A percentile compares a stretch with the other conserved stretches of the same genome.
phyloP scores from a whole-genome alignment of 2,888 invertebrate genomes.

The Bibio marci region DNA sequence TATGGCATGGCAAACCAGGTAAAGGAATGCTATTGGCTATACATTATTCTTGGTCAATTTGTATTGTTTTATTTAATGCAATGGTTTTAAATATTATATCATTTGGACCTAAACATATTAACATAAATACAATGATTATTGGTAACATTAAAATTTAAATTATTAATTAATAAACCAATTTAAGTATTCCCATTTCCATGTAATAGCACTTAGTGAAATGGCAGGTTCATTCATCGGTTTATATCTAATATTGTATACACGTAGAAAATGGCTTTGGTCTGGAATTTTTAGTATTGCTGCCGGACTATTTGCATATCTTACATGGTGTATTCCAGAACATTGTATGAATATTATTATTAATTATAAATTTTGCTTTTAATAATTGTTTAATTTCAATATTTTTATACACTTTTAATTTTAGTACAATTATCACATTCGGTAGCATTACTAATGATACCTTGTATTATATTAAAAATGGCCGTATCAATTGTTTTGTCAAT shows the following conservation, averaged over 20 bases:
- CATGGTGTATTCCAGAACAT: conserved; percentile 22
- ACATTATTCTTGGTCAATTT: conserved; percentile 24
- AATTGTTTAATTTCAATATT: background rate
- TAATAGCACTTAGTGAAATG: conserved; percentile 26
- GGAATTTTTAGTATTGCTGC: conserved; percentile 21
- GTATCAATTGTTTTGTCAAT: conserved; percentile 25
- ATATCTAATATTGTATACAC: conserved; percentile 22
- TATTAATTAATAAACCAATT: background rate
- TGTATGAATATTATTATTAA: conserved; percentile 13
- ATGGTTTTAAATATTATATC: conserved; percentile 27
- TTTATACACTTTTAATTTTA: conserved; percentile 5
- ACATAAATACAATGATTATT: conserved; percentile 25
- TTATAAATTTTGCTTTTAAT: background rate
- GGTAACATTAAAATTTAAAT: conserved; percentile 14
- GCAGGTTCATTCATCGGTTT: conserved; percentile 24
- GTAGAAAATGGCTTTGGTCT: conserved; percentile 24
- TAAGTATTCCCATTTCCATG: conserved; percentile 3
- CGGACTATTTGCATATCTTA: conserved; percentile 19
- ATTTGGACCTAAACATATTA: conserved; percentile 25
- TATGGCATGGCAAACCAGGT: conserved; percentile 24
- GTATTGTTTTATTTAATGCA: conserved; percentile 24
- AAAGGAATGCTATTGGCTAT: conserved; percentile 18
- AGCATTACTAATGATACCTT: conserved; percentile 22
- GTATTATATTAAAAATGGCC: conserved; percentile 24
- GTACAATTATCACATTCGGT: conserved; percentile 19